Conservation (phyloP, 1,140 invertebrate genomes). For the Helicorthomorpha holstii region DNA sequence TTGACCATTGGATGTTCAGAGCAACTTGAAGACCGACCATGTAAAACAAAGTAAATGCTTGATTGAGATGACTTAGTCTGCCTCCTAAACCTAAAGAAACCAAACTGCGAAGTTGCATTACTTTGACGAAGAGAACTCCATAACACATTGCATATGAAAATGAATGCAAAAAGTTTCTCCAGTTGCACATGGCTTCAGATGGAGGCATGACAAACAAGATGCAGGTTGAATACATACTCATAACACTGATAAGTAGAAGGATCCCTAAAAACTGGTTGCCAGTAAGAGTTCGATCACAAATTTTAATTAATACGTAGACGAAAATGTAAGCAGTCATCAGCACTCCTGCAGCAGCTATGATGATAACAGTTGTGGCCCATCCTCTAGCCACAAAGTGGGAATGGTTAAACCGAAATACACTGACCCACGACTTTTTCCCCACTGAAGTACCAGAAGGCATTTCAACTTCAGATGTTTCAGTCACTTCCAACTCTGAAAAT, state of each 20-base stretch:
- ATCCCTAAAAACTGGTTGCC: constrained; percentile 31
- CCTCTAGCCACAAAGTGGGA: constrained; percentile 20
- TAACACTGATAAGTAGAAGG: constrained; percentile 27
- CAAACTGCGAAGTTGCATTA: constrained; percentile 23
- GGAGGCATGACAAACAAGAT: constrained; percentile 28
- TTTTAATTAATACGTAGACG: constrained; percentile 27
- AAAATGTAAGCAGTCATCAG: constrained; percentile 25
- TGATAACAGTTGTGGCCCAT: constrained; percentile 22
- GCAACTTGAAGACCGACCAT: constrained; percentile 24
- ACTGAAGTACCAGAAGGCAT: background rate
- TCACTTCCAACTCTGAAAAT: background rate
- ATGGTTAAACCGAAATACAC: constrained; percentile 12
- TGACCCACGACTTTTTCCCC: background rate
- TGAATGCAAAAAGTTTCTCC: constrained; percentile 20
- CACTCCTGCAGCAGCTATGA: constrained; percentile 19
- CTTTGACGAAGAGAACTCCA: constrained; percentile 24
- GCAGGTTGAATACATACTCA: constrained; percentile 26
- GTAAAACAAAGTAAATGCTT: constrained; percentile 24
- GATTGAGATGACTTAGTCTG: constrained; percentile 22
- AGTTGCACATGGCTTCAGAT: constrained; percentile 20
- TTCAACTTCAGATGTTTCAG: background rate
- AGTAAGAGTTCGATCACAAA: constrained; percentile 29
- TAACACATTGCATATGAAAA: constrained; percentile 20
- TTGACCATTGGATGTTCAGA: constrained; percentile 23
- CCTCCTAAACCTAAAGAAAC: constrained; percentile 24